Conservation (phyloP, 2,888 invertebrate species). For the Celastrina argiolus region DNA sequence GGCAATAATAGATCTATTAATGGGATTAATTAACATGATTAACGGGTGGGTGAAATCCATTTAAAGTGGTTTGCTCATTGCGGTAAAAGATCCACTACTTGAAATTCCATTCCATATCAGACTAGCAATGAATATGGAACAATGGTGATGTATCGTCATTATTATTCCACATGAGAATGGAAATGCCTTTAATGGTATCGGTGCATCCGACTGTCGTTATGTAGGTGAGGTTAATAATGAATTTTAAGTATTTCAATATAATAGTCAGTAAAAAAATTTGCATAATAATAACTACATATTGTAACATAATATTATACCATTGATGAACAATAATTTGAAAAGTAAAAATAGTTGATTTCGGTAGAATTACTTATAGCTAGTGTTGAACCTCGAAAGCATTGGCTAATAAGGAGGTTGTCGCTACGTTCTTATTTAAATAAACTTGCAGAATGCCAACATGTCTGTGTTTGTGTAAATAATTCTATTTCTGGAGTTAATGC, state of each 20-base stretch:
- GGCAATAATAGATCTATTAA: not conserved
- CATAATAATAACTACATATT: too few species aligned
- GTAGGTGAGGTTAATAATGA: conserved; percentile 1
- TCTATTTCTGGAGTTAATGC: conserved; percentile 4
- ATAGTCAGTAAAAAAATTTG: not conserved
- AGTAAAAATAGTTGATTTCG: not conserved
- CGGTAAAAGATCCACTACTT: not conserved
- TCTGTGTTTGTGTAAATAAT: conserved; percentile 5
- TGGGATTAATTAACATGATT: not conserved
- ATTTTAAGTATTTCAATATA: not conserved
- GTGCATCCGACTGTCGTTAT: conserved; percentile 9
- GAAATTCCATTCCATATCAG: conserved; percentile 10
- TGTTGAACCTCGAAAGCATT: not conserved
- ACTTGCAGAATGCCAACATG: not conserved
- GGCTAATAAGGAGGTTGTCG: not conserved
- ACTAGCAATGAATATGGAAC: conserved; percentile 10
- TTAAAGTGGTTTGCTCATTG: not conserved
- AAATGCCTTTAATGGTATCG: conserved; percentile 14
- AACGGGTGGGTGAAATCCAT: not conserved
- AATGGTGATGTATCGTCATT: conserved; percentile 8
- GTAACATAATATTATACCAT: too few species aligned
- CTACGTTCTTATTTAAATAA: conserved; percentile 1
- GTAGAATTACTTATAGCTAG: not conserved
- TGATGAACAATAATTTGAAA: too few species aligned
- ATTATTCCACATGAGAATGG: conserved; percentile 18